Conservation (phyloP, 2,888 invertebrate species). For the Catocala nupta region DNA sequence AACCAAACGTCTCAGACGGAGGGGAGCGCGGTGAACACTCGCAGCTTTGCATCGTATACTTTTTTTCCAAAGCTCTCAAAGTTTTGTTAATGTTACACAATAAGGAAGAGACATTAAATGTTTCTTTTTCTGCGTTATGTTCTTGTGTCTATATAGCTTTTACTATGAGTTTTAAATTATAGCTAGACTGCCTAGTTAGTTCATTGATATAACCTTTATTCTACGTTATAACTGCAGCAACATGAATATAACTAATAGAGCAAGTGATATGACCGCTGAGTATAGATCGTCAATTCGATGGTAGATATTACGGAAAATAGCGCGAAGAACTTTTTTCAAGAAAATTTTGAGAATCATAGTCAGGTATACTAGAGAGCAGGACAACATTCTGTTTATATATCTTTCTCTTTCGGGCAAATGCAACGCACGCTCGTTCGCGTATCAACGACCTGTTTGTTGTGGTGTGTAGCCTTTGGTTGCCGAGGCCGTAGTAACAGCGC, state of each 20-base stretch:
- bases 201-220: too few relatives aligned
- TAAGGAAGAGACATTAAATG: too few relatives aligned
- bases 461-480: constrained; percentile 67
- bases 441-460: constrained; percentile 81
- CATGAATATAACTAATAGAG: too few relatives aligned
- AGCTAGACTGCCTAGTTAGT: too few relatives aligned
- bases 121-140: too few relatives aligned
- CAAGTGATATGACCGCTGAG: too few relatives aligned
- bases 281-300: too few relatives aligned
- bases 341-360: constrained; percentile 63
- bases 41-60: constrained; percentile 49
- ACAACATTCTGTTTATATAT: constrained; percentile 75
- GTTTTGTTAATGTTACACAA: constrained; percentile 29
- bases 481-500: constrained; percentile 73
- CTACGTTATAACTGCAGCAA: too few relatives aligned
- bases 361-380: constrained; percentile 59
- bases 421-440: constrained; percentile 69
- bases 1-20: constrained; percentile 61
- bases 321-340: constrained; percentile 9
- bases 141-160: too few relatives aligned
- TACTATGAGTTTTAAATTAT: too few relatives aligned
- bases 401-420: constrained; percentile 71
- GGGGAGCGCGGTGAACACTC: constrained; percentile 60
- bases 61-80: constrained; percentile 57
- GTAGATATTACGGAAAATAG: too few relatives aligned